Base-by-base conservation (phyloP, 2,113 vertebrate genomes). In the Tetrax tetrax region DNA sequence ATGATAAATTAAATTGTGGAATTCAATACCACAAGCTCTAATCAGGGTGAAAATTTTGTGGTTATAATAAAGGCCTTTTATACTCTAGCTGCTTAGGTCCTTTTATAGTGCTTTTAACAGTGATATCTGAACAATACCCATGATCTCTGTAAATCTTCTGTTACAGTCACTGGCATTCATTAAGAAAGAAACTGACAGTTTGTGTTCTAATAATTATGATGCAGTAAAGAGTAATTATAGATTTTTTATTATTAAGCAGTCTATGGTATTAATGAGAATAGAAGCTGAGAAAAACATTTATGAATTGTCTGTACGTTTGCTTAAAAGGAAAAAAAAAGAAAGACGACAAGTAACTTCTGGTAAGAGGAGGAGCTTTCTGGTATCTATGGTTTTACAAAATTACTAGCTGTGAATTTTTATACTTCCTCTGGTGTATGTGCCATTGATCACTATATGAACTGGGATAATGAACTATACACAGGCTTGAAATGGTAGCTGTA, bases 201-300 rank as follows among this genome's bases (percentile, higher is more conserved):
- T 87, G 38, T 88, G 27, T 95, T 97, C 92, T 89, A 94, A 85
- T 74, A 79, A 91, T 68, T 92, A 75, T 25, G 43, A 87, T 89
- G 48, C 65, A 92, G 24, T 72, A 80, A 91, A 85, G 38, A 85
- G 24, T 91, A 96, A 95, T 91, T 93, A 92, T 17, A 78, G 38
- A 87, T 95, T 93, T 92, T 92, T 92, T 96, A 38, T 81, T 96
- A 94, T 83, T 88, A 91, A 84, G 28, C 28, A 82, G 35, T 84
- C 74, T 65, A 31, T 50, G n/a, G 92, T 83, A 91, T 87, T 93
- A 89, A 96, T 77, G 59, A 86, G 65, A 95, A 76, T 12, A 80
- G 24, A 60, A 82, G 41, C 37, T 79, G 23, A 85, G 83, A 84
- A 63, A 69, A 95, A 77, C 54, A 79, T 71, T 83, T 83, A 80